Conservation (phyloP, 1,140 invertebrate genomes). For the Teleopsis dalmanni region DNA sequence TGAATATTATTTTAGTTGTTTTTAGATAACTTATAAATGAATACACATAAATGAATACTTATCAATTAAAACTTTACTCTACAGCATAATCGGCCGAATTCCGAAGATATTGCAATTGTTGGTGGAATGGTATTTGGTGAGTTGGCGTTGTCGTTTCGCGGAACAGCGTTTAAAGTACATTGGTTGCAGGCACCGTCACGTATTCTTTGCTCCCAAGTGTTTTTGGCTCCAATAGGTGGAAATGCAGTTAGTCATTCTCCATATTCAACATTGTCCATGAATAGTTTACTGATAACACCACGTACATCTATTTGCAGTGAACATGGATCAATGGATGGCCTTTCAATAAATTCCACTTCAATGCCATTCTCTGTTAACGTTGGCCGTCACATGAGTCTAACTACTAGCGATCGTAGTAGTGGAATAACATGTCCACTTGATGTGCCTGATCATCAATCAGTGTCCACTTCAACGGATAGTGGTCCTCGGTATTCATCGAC, state of each 20-base stretch:
- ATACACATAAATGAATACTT: too few species aligned
- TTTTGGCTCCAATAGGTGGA: slow-evolving; percentile 35
- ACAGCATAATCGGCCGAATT: slow-evolving; percentile 54
- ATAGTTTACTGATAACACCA: slow-evolving; percentile 27
- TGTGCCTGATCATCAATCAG: slow-evolving; percentile 34
- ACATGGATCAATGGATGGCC: slow-evolving; percentile 35
- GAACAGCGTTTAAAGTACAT: slow-evolving; percentile 75
- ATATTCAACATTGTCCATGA: slow-evolving; percentile 38
- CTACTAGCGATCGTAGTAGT: slow-evolving; percentile 12
- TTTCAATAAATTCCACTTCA: slow-evolving; percentile 41
- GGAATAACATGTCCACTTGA: slow-evolving; percentile 27
- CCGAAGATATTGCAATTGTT: slow-evolving; percentile 61
- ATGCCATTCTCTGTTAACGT: slow-evolving; percentile 36
- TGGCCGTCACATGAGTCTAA: slow-evolving; percentile 33
- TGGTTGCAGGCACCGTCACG: slow-evolving; percentile 62
- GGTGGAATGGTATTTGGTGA: slow-evolving; percentile 88
- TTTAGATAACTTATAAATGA: too few species aligned
- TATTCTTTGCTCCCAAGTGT: slow-evolving; percentile 66
- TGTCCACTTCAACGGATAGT: slow-evolving; percentile 22
- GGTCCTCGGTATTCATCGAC: slow-evolving; percentile 34
- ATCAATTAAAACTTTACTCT: too few species aligned
- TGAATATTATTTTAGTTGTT: too few species aligned
- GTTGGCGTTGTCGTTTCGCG: slow-evolving; percentile 76
- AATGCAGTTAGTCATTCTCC: slow-evolving; percentile 25
- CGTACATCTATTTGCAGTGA: slow-evolving; percentile 39